phyloP scores from a whole-genome alignment of 1,140 invertebrate species.

The Papilio aristodemus region DNA sequence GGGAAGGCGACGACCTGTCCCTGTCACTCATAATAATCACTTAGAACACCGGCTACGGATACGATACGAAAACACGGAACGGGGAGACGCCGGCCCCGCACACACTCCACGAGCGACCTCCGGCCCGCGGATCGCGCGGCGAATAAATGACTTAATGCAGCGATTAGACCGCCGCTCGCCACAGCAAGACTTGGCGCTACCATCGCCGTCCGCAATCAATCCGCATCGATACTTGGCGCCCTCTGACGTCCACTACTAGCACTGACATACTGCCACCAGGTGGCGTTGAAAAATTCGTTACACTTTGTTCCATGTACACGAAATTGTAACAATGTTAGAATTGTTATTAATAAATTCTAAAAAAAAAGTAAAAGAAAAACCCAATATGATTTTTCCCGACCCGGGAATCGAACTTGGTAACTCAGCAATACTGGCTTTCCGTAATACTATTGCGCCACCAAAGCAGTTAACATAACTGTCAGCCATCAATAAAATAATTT shows the following conservation, averaged over 20 bases:
- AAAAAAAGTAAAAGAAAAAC: too few relatives aligned
- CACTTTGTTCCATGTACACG: too few relatives aligned
- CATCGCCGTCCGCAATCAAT: slow-evolving; percentile 47
- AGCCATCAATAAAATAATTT: neutral
- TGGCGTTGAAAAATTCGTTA: slow-evolving; percentile 32
- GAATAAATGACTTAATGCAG: slow-evolving; percentile 63
- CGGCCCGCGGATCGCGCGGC: slow-evolving; percentile 76
- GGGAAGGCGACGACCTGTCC: slow-evolving; percentile 88
- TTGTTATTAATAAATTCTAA: too few relatives aligned
- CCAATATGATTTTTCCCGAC: too few relatives aligned
- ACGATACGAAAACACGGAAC: slow-evolving; percentile 66
- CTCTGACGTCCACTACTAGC: neutral
- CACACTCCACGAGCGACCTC: slow-evolving; percentile 75
- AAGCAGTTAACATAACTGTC: too few relatives aligned
- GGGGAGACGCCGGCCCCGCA: slow-evolving; percentile 72
- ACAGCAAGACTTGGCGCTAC: slow-evolving; percentile 36
- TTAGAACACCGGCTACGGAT: slow-evolving; percentile 63
- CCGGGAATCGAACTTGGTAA: too few relatives aligned
- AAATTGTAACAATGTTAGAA: too few relatives aligned
- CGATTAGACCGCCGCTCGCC: slow-evolving; percentile 42
- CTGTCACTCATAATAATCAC: slow-evolving; percentile 86
- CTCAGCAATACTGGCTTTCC: too few relatives aligned
- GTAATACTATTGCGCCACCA: too few relatives aligned
- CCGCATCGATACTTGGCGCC: slow-evolving; percentile 38
- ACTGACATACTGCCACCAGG: slow-evolving; percentile 8